These are phyloP conservation scores for Caenorhabditis sinica DNA, from an alignment of 2,888 invertebrate genomes.

Conservation along the genomic window DNA sequence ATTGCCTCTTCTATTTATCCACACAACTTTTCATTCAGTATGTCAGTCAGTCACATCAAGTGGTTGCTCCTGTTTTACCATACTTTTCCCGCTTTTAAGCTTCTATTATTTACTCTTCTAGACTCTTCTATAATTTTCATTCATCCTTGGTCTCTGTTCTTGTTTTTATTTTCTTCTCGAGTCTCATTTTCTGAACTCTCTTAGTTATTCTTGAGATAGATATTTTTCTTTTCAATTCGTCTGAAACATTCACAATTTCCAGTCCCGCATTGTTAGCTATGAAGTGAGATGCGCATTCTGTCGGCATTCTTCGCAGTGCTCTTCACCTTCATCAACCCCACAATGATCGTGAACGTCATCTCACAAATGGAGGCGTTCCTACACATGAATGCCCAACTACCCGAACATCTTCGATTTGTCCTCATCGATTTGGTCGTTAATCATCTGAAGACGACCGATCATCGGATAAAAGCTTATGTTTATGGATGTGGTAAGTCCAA, in stretches of 20 bases:
- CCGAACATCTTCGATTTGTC: slow-evolving; percentile 48
- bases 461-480: slow-evolving; percentile 59
- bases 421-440: slow-evolving; percentile 43
- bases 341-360: slow-evolving; percentile 74
- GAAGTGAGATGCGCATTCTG: slow-evolving; percentile 74
- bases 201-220: too few species aligned
- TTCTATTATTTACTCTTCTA: background rate
- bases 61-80: too few species aligned
- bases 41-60: background rate
- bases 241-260: slow-evolving; percentile 13
- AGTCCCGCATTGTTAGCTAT: slow-evolving; percentile 49
- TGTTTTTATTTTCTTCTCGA: background rate
- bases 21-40: background rate
- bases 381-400: slow-evolving; percentile 55
- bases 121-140: background rate
- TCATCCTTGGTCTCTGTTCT: background rate
- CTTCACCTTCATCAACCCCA: slow-evolving; percentile 77
- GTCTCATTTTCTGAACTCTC: too few species aligned
- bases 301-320: slow-evolving; percentile 77
- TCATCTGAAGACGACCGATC: slow-evolving; percentile 43
- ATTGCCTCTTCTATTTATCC: background rate
- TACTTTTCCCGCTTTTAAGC: too few species aligned
- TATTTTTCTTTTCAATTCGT: background rate
- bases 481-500: slow-evolving; percentile 51
- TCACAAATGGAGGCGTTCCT: slow-evolving; percentile 65